These are phyloP conservation scores for Potorous gilbertii DNA, from an alignment of 2,797 vertebrate species.

Conservation along the genomic window DNA sequence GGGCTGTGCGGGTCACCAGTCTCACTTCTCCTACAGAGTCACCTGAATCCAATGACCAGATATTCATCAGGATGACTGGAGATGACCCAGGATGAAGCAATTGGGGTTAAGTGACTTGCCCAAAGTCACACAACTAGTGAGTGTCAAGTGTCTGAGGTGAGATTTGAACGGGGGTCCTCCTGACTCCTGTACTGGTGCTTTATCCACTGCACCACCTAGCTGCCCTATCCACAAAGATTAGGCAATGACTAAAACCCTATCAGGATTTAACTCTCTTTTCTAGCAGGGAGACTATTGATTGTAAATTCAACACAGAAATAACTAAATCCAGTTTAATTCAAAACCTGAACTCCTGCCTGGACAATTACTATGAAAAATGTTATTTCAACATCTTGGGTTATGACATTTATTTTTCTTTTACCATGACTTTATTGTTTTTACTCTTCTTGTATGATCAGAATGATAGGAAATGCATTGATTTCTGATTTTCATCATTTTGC, in stretches of 20 bases:
- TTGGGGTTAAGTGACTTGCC: too few relatives aligned
- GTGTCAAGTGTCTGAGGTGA: too few relatives aligned
- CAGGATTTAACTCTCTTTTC: constrained; percentile 60
- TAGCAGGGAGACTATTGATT: constrained; percentile 5
- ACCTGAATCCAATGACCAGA: too few relatives aligned
- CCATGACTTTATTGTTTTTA: constrained; percentile 13
- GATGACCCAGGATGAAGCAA: too few relatives aligned
- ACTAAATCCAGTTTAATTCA: constrained; percentile 43
- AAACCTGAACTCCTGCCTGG: constrained; percentile 41
- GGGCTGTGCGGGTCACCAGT: too few relatives aligned
- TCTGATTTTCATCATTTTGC: background rate
- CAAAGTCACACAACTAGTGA: too few relatives aligned
- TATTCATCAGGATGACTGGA: too few relatives aligned
- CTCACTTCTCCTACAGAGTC: too few relatives aligned
- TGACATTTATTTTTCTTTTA: constrained; percentile 47
- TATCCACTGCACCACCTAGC: too few relatives aligned
- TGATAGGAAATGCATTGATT: background rate
- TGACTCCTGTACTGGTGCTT: too few relatives aligned
- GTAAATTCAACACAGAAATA: constrained; percentile 64
- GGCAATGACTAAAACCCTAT: constrained; percentile 37
- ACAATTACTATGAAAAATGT: constrained; percentile 62
- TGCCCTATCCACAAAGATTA: background rate
- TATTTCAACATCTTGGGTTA: constrained; percentile 29
- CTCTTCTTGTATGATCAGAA: background rate
- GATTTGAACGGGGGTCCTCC: too few relatives aligned